Evolutionary conservation across 1,140 invertebrate species (phyloP).

Genomic region (Eubasilissa regina): DNA sequence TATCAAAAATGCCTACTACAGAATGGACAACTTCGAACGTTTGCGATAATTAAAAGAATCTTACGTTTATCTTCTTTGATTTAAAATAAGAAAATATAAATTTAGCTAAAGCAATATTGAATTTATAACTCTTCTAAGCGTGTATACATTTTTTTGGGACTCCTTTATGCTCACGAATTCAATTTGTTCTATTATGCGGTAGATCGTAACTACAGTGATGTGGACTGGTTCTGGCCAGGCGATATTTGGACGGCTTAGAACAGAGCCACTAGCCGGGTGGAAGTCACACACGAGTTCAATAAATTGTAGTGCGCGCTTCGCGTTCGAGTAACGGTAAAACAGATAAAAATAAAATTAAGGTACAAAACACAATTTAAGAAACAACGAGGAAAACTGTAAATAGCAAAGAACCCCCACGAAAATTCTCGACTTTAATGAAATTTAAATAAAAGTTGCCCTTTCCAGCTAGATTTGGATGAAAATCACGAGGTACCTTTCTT

Average conservation of each 20-base stretch:
- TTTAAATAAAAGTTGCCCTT: constrained; percentile 31
- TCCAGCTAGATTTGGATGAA: constrained; percentile 30
- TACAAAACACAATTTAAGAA: constrained; percentile 9
- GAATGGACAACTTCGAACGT: too few species aligned
- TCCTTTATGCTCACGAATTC: too few species aligned
- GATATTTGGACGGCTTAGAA: constrained; percentile 13
- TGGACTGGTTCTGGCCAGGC: neutral
- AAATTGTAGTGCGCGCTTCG: constrained; percentile 43
- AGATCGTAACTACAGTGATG: neutral
- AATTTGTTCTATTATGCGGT: neutral
- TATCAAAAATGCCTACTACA: too few species aligned
- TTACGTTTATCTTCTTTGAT: too few species aligned
- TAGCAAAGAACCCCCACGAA: constrained; percentile 7
- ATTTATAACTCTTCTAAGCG: too few species aligned
- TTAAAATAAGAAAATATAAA: too few species aligned
- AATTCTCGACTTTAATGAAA: constrained; percentile 5
- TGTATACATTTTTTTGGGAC: too few species aligned
- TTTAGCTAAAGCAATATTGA: too few species aligned
- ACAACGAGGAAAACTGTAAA: constrained; percentile 6
- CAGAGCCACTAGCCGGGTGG: constrained; percentile 19
- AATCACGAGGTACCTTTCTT: constrained; percentile 32
- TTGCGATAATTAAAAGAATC: too few species aligned
- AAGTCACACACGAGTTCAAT: constrained; percentile 46
- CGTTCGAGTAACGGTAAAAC: constrained; percentile 14
- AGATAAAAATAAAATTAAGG: too few species aligned